Evolutionary conservation across 2,888 invertebrate genomes (phyloP).

Genomic region (Ectemnius cavifrons): DNA sequence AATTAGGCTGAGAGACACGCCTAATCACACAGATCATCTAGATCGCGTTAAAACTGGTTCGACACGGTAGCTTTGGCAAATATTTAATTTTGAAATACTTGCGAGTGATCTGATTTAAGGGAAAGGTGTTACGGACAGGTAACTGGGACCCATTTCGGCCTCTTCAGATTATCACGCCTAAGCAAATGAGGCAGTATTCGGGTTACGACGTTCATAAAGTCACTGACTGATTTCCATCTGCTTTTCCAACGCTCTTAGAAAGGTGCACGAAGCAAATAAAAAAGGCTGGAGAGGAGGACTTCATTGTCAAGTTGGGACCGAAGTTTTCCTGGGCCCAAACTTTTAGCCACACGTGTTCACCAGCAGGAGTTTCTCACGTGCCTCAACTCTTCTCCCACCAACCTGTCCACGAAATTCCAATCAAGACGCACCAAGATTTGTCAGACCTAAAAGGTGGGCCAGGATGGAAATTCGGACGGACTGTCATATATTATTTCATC

Average conservation of each 20-base stretch:
- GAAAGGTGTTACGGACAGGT: neutral
- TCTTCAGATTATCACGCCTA: slow-evolving; percentile 5
- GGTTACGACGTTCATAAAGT: too few relatives aligned
- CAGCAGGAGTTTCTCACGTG: slow-evolving; percentile 35
- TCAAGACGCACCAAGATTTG: too few relatives aligned
- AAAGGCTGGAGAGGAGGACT: too few relatives aligned
- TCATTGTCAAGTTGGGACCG: slow-evolving; percentile 20
- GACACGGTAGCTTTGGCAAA: slow-evolving; percentile 8
- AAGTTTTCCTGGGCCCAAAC: slow-evolving; percentile 18
- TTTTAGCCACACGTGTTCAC: slow-evolving; percentile 49
- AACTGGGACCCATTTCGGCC: neutral
- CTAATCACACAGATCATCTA: too few relatives aligned
- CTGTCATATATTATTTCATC: slow-evolving; percentile 2
- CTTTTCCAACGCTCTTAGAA: too few relatives aligned
- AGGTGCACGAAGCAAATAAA: too few relatives aligned
- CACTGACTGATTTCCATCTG: too few relatives aligned
- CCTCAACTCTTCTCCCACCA: slow-evolving; percentile 10
- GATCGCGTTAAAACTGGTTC: slow-evolving; percentile 17
- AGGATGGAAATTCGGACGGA: too few relatives aligned
- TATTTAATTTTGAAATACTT: neutral
- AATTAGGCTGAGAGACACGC: neutral
- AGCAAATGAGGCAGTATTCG: too few relatives aligned
- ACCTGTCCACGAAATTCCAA: neutral
- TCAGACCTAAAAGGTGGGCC: too few relatives aligned
- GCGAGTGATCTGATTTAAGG: neutral